Conservation (phyloP, 2,888 invertebrate species). For the Venusia cambrica region DNA sequence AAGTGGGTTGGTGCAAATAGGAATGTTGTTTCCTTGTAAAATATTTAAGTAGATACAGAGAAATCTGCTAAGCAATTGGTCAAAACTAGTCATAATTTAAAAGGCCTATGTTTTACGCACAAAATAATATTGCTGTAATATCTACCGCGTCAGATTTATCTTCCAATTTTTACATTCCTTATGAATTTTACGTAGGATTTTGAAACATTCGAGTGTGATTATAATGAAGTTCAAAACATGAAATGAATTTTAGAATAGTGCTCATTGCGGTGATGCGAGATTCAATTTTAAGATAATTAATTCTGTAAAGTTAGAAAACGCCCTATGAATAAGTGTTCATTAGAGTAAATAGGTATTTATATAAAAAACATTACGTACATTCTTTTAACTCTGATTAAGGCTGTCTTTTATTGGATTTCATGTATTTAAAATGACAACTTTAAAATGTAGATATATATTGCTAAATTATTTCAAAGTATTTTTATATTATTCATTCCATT, state of each 20-base stretch:
- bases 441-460: slow-evolving; percentile 62
- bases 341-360: slow-evolving; percentile 67
- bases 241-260: slow-evolving; percentile 59
- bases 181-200: slow-evolving; percentile 42
- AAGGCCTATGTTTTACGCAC: slow-evolving; percentile 73
- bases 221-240: slow-evolving; percentile 66
- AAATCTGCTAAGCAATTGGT: slow-evolving; percentile 40
- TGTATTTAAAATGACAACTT: slow-evolving; percentile 63
- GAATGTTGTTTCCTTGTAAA: slow-evolving; percentile 1
- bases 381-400: slow-evolving; percentile 66
- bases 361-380: slow-evolving; percentile 59
- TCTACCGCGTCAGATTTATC: slow-evolving; percentile 46
- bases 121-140: slow-evolving; percentile 52
- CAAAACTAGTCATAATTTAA: slow-evolving; percentile 72
- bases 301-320: slow-evolving; percentile 57
- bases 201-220: slow-evolving; percentile 56
- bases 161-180: slow-evolving; percentile 73
- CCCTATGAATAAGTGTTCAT: slow-evolving; percentile 77
- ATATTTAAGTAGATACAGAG: slow-evolving; percentile 29
- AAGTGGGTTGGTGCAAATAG: slow-evolving; percentile 12
- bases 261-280: slow-evolving; percentile 56
- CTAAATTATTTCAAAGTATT: slow-evolving; percentile 80
- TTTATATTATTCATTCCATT: slow-evolving; percentile 75
- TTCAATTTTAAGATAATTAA: slow-evolving; percentile 71
- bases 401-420: slow-evolving; percentile 69